Percentiles rank a stretch among this genome's conserved stretches.
Conservation (phyloP, 2,797 vertebrate species). For the Hephaestus fuliginosus region DNA sequence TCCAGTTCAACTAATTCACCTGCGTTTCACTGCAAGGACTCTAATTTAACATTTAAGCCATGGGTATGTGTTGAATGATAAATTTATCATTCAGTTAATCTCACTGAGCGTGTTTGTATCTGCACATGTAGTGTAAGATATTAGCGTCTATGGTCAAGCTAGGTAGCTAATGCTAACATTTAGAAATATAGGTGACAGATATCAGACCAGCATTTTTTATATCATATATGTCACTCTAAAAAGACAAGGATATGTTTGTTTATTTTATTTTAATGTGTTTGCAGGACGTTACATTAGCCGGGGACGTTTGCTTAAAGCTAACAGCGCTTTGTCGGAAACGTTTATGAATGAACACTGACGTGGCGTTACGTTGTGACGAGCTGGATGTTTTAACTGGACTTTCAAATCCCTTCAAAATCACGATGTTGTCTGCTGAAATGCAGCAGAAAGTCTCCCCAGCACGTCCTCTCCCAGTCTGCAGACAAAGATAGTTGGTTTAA, state of each 20-base stretch:
- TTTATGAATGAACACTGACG: conserved; percentile 78
- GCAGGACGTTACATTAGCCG: accelerated
- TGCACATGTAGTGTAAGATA: accelerated
- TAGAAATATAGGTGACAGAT: background rate
- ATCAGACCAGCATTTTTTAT: background rate
- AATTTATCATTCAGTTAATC: background rate
- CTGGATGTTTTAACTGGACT: accelerated
- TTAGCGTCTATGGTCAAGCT: background rate
- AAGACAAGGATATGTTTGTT: accelerated
- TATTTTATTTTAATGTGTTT: background rate
- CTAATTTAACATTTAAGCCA: conserved; percentile 17
- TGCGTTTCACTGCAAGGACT: background rate
- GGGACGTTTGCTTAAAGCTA: conserved; percentile 5
- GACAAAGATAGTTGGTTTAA: background rate
- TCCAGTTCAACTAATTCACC: background rate
- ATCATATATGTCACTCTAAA: accelerated
- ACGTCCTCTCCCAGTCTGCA: background rate
- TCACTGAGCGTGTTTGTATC: background rate
- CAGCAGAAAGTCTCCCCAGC: background rate
- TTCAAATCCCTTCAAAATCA: too few species aligned
- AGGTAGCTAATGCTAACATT: conserved; percentile 24
- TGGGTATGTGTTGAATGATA: conserved; percentile 74
- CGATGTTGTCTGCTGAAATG: too few species aligned
- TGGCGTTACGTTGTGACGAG: conserved; percentile 62
- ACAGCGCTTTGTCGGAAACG: conserved; percentile 42